A percentile compares a stretch with the other conserved stretches of the same genome.
Conservation (phyloP, 2,888 invertebrate genomes). For the Zaprionus bogoriensis region DNA sequence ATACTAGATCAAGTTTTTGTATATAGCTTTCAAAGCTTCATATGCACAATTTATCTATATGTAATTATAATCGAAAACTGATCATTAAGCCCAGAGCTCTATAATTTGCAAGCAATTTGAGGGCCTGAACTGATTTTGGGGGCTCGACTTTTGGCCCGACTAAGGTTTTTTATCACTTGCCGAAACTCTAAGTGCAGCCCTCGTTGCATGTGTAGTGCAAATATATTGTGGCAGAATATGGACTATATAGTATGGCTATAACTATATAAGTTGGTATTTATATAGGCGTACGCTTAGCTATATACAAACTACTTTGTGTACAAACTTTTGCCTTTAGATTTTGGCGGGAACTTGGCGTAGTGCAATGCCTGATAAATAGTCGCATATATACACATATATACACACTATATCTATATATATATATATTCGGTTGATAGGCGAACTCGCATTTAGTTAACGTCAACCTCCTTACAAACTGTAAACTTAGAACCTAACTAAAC, state of each 20-base stretch:
- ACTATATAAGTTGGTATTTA: constrained; percentile 4
- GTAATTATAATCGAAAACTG: too few relatives aligned
- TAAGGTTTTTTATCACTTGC: not conserved
- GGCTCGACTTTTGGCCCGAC: not conserved
- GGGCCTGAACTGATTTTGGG: not conserved
- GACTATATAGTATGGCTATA: not conserved
- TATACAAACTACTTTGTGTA: constrained; percentile 7
- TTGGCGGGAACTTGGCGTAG: constrained; percentile 52
- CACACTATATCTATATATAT: constrained; percentile 2
- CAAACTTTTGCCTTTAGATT: constrained; percentile 20
- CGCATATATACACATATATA: not conserved
- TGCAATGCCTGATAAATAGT: constrained; percentile 28
- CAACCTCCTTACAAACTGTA: constrained; percentile 9
- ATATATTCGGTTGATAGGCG: not conserved
- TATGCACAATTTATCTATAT: too few relatives aligned
- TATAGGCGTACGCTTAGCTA: not conserved
- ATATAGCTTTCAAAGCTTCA: too few relatives aligned
- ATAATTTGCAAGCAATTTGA: not conserved
- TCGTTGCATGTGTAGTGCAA: constrained; percentile 48
- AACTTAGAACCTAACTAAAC: constrained; percentile 12
- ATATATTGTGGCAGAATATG: constrained; percentile 23
- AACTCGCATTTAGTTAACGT: constrained; percentile 24
- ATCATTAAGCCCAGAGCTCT: not conserved
- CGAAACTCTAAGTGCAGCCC: constrained; percentile 15
- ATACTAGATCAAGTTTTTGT: too few relatives aligned